A percentile compares a stretch with the other conserved stretches of the same genome.
Conservation (phyloP, 2,888 invertebrate species). For the Cosmia pyralina region DNA sequence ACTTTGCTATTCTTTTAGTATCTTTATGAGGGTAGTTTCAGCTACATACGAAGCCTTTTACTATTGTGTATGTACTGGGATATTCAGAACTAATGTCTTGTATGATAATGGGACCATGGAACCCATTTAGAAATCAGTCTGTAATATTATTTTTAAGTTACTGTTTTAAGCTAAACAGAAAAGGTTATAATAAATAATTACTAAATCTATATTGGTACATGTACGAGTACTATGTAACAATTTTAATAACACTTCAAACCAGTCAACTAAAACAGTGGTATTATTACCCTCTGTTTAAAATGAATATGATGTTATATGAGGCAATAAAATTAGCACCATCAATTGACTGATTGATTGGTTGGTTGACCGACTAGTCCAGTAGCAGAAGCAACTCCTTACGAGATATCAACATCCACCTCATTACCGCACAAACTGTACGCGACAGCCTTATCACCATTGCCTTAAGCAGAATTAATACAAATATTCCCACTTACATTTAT, state of each 20-base stretch:
- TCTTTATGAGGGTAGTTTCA: slow-evolving; percentile 47
- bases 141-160: no score
- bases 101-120: slow-evolving; percentile 7
- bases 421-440: slow-evolving; percentile 5
- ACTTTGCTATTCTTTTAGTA: slow-evolving; percentile 53
- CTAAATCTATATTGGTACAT: no score
- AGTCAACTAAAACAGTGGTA: no score
- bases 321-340: background rate
- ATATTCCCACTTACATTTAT: slow-evolving; percentile 30
- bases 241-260: no score
- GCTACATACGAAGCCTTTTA: slow-evolving; percentile 33
- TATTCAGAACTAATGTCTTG: slow-evolving; percentile 41
- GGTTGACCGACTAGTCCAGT: slow-evolving; percentile 1
- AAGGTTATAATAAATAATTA: no score
- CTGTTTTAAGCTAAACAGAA: no score
- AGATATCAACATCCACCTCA: background rate
- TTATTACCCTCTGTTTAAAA: background rate
- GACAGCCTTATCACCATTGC: slow-evolving; percentile 22
- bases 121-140: background rate
- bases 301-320: background rate
- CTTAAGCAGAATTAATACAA: slow-evolving; percentile 32
- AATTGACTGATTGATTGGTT: background rate
- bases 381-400: background rate
- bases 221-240: no score
- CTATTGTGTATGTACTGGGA: slow-evolving; percentile 10